Base-by-base conservation (phyloP, 35 echinoderm and acorn worm species). In the Ophiothrix spiculata region DNA sequence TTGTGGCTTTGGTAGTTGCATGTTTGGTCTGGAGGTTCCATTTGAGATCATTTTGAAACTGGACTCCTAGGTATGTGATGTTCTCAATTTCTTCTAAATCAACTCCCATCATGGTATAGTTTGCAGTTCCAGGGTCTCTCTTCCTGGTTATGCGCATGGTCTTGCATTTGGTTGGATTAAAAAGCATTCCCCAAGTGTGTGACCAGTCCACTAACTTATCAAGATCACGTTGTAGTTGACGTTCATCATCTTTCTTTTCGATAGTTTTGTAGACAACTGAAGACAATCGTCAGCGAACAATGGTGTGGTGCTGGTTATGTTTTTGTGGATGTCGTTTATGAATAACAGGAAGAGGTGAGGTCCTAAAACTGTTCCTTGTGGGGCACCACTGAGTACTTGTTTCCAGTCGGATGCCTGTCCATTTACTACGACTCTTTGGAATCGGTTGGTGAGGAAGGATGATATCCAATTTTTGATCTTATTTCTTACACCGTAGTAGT, bases 381-480 rank as follows among this genome's bases (percentile, higher is more conserved):
- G 87, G 42, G 63, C 41, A 4, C 87, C 87, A 76, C 87, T 89
- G 32, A 89, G 87, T 6, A 89, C 87, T 36, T 39, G 56, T 0
- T 6, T 25, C 87, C 87, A 90, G 0, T 83, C 60, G 0, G 87
- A 90, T 64, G 41, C 10, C 14, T 90, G 37, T 1, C 87, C 87
- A 90, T 90, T 90, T 0, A 90, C 87, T 13, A 76, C 80, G 13
- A 90, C 79, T 13, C 87, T 28, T 41, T 90, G 87, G 39, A 73
- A 75, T 41, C 79, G 46, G 0, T 82, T 83, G 12, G 28, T 75
- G 34, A 90, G 63, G 56, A 90, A 83, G 37, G 79, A 75, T 28
- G 46, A 35, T 4, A 90, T 90, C 80, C 87, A 88, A 6, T 76
- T 28, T 31, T 31, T 16, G 40, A 31, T 83, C 33, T 56, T 46